Percentiles rank a stretch among this genome's conserved stretches.
Conservation (phyloP, 2,888 invertebrate species). For the Mongoloraphidia duomilia region DNA sequence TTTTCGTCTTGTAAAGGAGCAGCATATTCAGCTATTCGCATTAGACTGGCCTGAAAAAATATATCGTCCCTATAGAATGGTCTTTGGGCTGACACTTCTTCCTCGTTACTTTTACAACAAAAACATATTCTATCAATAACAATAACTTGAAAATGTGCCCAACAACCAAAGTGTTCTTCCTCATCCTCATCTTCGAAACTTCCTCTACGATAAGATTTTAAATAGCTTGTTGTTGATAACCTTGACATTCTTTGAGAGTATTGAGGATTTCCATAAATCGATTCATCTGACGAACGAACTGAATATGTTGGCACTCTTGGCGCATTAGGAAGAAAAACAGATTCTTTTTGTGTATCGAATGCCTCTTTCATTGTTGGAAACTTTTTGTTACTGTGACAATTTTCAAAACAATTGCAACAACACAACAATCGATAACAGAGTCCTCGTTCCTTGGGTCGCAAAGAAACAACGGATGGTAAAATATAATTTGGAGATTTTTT, state of each 20-base stretch:
- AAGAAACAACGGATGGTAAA: too few relatives aligned
- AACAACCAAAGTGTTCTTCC: slow-evolving; percentile 5
- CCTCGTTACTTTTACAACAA: not conserved
- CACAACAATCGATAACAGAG: not conserved
- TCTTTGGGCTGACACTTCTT: slow-evolving; percentile 11
- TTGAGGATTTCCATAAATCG: too few relatives aligned
- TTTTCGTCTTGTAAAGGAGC: slow-evolving; percentile 19
- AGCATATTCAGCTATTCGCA: slow-evolving; percentile 38
- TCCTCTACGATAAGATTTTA: too few relatives aligned
- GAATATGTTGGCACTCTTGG: too few relatives aligned
- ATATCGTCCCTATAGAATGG: slow-evolving; percentile 58
- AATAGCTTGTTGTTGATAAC: too few relatives aligned
- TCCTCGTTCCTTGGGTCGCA: too few relatives aligned
- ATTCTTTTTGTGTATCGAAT: too few relatives aligned
- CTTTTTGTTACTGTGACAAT: not conserved
- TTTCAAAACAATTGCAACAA: not conserved
- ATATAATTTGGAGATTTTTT: not conserved
- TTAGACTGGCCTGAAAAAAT: slow-evolving; percentile 47
- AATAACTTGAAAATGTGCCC: slow-evolving; percentile 3
- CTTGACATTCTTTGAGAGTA: too few relatives aligned
- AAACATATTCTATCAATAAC: slow-evolving; percentile 9
- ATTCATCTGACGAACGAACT: too few relatives aligned
- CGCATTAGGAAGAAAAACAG: too few relatives aligned
- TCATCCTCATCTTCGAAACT: slow-evolving; percentile 9
- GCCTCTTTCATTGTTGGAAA: too few relatives aligned